These are phyloP conservation scores for Halichondria panicea DNA, from an alignment of 37 sponge, comb jelly and placozoan genomes.

Conservation along the genomic window DNA sequence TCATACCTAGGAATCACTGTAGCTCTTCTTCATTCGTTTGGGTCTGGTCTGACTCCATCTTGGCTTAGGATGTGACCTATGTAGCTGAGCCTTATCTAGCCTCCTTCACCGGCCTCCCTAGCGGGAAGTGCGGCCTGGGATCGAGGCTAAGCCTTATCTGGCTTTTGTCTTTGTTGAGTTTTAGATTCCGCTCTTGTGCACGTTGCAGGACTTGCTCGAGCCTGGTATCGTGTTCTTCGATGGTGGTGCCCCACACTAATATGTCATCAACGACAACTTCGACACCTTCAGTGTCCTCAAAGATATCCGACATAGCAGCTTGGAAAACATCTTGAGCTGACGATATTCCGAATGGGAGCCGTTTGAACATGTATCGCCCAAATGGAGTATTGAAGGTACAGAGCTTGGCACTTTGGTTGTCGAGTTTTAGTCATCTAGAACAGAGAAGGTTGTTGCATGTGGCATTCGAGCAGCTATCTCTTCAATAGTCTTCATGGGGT, in stretches of 20 bases:
- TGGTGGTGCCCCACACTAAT: not conserved
- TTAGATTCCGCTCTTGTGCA: slow-evolving; percentile 21
- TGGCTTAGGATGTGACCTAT: slow-evolving; percentile 39
- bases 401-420: slow-evolving; percentile 8
- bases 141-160: no score
- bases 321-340: slow-evolving; percentile 32
- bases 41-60: slow-evolving; percentile 57
- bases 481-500: slow-evolving; percentile 44
- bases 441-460: slow-evolving; percentile 32
- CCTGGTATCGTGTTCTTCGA: slow-evolving; percentile 7
- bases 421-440: slow-evolving; percentile 46
- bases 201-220: slow-evolving; percentile 19
- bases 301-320: slow-evolving; percentile 12
- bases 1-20: slow-evolving; percentile 43
- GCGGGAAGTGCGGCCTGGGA: no score
- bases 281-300: slow-evolving; percentile 23
- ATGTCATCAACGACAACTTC: slow-evolving; percentile 16
- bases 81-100: slow-evolving; percentile 4
- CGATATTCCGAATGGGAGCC: slow-evolving; percentile 31
- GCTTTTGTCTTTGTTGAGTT: slow-evolving; percentile 35
- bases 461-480: slow-evolving; percentile 26
- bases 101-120: no score
- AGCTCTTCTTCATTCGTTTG: slow-evolving; percentile 18
- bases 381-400: slow-evolving; percentile 51
- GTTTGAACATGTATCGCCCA: slow-evolving; percentile 33